Conservation (phyloP, 92 coral and sea anemone genomes). For the Palythoa heliodiscus region DNA sequence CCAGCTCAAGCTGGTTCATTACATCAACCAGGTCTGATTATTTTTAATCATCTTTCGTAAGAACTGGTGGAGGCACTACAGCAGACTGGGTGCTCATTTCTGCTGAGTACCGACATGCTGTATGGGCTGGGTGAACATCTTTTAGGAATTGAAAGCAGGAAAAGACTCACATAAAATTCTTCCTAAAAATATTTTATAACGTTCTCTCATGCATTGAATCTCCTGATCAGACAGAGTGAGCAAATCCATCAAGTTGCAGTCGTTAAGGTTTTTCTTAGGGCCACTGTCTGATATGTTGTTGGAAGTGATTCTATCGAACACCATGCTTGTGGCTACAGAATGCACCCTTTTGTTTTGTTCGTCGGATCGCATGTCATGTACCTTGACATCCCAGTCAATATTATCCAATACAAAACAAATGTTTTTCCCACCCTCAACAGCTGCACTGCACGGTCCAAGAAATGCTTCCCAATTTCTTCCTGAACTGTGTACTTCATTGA, state of each 20-base stretch:
- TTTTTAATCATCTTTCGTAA: constrained; percentile 55
- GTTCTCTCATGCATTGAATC: constrained; percentile 13
- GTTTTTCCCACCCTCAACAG: constrained; percentile 45
- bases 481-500: constrained; percentile 51
- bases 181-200: constrained; percentile 22
- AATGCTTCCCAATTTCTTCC: constrained; percentile 58
- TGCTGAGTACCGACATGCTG: constrained; percentile 40
- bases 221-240: constrained; percentile 14
- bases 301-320: constrained; percentile 50
- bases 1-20: constrained; percentile 59
- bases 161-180: constrained; percentile 3
- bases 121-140: constrained; percentile 32
- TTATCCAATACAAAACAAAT: constrained; percentile 61
- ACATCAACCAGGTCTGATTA: constrained; percentile 62
- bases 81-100: constrained; percentile 45
- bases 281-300: constrained; percentile 38
- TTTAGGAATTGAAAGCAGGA: constrained; percentile 36
- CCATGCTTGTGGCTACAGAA: constrained; percentile 63
- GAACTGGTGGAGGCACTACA: constrained; percentile 58
- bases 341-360: constrained; percentile 63
- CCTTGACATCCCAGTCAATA: constrained; percentile 58
- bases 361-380: constrained; percentile 63
- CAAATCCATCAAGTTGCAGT: constrained; percentile 9
- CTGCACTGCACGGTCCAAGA: constrained; percentile 51
- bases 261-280: neutral